Evolutionary conservation across 2,113 vertebrate species (phyloP).

Genomic region (Stegostoma tigrinum): DNA sequence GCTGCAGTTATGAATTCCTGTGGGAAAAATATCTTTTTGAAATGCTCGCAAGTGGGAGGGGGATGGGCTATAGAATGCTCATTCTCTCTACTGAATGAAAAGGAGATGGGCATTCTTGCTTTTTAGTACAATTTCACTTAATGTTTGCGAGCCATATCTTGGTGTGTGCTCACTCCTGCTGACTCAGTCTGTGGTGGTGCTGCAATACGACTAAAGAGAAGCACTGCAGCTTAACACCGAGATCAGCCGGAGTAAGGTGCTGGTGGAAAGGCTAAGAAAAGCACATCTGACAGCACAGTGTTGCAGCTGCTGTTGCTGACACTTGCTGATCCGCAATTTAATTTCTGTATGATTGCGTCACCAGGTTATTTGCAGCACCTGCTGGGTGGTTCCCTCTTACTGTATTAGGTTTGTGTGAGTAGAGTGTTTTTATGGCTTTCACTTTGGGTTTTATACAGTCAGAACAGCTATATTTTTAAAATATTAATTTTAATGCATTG

Average conservation of each 20-base stretch:
- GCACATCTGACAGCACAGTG: background rate
- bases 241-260: constrained; percentile 1
- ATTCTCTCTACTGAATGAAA: background rate
- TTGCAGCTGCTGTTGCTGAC: constrained; percentile 22
- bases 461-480: background rate
- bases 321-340: background rate
- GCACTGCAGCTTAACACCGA: background rate
- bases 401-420: constrained; percentile 13
- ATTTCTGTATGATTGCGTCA: constrained; percentile 16
- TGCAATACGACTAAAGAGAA: background rate
- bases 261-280: background rate
- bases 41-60: background rate
- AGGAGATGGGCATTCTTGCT: background rate
- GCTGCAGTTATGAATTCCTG: background rate
- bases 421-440: background rate
- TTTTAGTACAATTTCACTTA: background rate
- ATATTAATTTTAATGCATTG: background rate
- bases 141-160: background rate
- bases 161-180: background rate
- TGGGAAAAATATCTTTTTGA: background rate
- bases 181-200: constrained; percentile 15
- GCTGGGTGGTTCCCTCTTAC: constrained; percentile 21
- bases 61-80: background rate
- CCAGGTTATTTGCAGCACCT: constrained; percentile 15
- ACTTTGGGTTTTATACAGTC: background rate